Conservation (phyloP, 2,113 vertebrate genomes). For the Acrocephalus arundinaceus region DNA sequence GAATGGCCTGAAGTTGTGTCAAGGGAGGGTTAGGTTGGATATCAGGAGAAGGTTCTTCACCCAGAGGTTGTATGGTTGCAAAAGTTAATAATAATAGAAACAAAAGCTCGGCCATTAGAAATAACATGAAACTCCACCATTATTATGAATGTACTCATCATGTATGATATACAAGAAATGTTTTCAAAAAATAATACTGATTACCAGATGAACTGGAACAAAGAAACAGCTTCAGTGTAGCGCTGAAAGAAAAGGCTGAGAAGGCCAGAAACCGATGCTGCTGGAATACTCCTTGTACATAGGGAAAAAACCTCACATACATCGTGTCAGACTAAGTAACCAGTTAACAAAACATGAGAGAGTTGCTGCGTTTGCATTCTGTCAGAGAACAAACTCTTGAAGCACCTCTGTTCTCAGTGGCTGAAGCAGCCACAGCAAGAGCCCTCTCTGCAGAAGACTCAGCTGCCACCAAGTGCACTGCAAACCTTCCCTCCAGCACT, state of each 20-base stretch:
- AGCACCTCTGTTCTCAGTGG: background rate
- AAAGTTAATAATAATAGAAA: background rate
- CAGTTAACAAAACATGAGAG: background rate
- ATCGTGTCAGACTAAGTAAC: background rate
- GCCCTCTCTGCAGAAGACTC: background rate
- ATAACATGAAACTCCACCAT: background rate
- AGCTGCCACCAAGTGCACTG: rapidly evolving
- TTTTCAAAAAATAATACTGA: background rate
- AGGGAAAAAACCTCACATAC: rapidly evolving
- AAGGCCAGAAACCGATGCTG: background rate
- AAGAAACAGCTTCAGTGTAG: background rate
- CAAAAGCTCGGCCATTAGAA: background rate
- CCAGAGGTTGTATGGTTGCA: background rate
- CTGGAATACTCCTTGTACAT: background rate
- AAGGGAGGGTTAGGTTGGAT: background rate
- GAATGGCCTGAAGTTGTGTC: background rate
- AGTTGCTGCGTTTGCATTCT: background rate
- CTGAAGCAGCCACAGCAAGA: background rate
- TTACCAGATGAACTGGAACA: background rate
- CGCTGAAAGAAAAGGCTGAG: background rate
- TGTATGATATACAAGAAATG: background rate
- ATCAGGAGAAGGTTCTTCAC: background rate
- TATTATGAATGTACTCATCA: background rate
- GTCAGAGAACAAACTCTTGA: too few relatives aligned
- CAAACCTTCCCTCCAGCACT: background rate